Evolutionary conservation across 2,888 invertebrate genomes (phyloP).

Genomic region (Panzeria rudis): DNA sequence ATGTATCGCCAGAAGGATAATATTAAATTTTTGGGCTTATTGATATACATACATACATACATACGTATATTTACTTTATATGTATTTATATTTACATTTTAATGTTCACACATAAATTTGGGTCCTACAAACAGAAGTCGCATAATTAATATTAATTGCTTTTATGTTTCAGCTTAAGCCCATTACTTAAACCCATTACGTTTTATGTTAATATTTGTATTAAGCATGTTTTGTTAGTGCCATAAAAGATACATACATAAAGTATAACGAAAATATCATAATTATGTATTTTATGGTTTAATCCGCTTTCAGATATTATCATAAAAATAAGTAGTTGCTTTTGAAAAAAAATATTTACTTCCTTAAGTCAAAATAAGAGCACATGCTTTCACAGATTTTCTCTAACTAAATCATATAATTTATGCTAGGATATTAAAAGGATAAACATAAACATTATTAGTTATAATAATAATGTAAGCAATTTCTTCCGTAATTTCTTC

Average conservation of each 20-base stretch:
- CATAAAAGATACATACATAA: neutral
- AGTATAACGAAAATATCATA: neutral
- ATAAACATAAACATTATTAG: no score
- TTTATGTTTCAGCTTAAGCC: constrained; percentile 4
- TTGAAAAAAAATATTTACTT: neutral
- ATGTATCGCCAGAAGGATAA: no score
- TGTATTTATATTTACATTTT: neutral
- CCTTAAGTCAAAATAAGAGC: neutral
- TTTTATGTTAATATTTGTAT: constrained; percentile 22
- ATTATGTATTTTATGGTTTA: neutral
- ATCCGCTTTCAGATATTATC: neutral
- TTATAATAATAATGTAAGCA: no score
- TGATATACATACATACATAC: no score
- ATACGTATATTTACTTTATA: no score
- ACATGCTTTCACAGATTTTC: neutral
- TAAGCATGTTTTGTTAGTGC: neutral
- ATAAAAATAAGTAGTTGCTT: neutral
- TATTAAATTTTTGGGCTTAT: no score
- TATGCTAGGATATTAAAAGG: no score
- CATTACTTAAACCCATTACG: no score
- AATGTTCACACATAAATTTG: neutral
- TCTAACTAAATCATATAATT: no score
- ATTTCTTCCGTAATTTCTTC: no score
- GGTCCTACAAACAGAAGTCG: neutral
- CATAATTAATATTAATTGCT: constrained; percentile 28